Evolutionary conservation across 2,888 invertebrate species (phyloP).

Genomic region (Chromoteleia sp.): DNA sequence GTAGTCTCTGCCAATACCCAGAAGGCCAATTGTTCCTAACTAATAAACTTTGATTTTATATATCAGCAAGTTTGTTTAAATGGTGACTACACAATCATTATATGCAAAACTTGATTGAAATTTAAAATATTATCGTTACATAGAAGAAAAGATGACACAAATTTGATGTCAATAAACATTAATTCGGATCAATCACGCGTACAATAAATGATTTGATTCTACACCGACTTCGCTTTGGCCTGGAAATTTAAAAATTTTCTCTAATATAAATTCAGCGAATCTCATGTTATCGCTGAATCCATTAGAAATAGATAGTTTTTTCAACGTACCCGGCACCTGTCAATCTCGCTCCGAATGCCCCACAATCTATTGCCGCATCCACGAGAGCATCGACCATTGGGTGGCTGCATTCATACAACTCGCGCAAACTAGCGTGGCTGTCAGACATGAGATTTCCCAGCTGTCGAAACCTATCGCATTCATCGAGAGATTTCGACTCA

Average conservation of each 20-base stretch:
- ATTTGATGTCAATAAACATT: too few relatives aligned
- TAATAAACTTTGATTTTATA: conserved; percentile 4
- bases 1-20: background rate
- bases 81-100: background rate
- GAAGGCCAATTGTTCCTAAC: background rate
- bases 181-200: too few relatives aligned
- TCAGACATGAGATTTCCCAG: conserved; percentile 94
- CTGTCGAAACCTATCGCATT: conserved; percentile 85
- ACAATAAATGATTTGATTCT: too few relatives aligned
- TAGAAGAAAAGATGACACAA: too few relatives aligned
- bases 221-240: too few relatives aligned
- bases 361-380: conserved; percentile 88
- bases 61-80: background rate
- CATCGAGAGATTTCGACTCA: conserved; percentile 77
- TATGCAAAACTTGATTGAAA: background rate
- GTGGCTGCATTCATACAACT: conserved; percentile 97
- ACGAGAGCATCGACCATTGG: conserved; percentile 93
- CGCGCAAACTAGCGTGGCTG: conserved; percentile 94
- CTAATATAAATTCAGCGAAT: too few relatives aligned
- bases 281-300: background rate
- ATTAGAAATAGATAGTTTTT: conserved; percentile 22
- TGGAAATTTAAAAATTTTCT: too few relatives aligned
- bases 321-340: conserved; percentile 95
- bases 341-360: conserved; percentile 93
- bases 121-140: too few relatives aligned